phyloP scores from a whole-genome alignment of 2,888 invertebrate species.

The Stenodera caucasica region DNA sequence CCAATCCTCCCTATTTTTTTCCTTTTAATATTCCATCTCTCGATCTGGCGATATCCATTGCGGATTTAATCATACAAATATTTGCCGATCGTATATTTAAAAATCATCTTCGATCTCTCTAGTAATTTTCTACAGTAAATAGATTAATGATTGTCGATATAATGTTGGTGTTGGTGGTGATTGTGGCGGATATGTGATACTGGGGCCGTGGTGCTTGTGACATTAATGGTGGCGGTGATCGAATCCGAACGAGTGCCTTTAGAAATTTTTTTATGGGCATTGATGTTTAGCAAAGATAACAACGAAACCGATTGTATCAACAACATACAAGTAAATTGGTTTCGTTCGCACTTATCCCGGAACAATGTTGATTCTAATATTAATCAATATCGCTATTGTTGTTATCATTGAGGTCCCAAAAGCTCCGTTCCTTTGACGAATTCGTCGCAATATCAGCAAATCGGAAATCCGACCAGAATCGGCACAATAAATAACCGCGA shows the following conservation, averaged over 20 bases:
- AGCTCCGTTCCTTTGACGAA: too few relatives aligned
- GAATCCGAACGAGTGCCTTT: neutral
- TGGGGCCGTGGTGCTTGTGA: neutral
- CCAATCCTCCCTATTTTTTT: too few relatives aligned
- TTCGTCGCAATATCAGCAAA: too few relatives aligned
- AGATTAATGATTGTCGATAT: neutral
- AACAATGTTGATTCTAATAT: too few relatives aligned
- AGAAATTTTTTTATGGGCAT: neutral
- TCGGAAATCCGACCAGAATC: too few relatives aligned
- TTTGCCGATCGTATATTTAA: constrained; percentile 6
- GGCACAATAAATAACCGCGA: too few relatives aligned
- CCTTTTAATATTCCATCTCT: neutral
- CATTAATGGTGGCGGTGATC: neutral
- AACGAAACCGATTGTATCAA: neutral
- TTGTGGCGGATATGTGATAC: neutral
- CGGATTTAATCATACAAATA: constrained; percentile 7
- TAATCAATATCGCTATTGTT: too few relatives aligned
- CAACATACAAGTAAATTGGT: neutral
- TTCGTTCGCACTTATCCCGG: neutral
- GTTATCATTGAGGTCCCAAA: too few relatives aligned
- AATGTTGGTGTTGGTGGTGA: neutral
- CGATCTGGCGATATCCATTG: neutral
- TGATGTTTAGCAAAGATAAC: neutral
- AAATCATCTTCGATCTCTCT: constrained; percentile 4
- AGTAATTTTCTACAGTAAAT: constrained; percentile 8